Evolutionary conservation across 2,797 vertebrate species (phyloP), one percentile per base, ranked within the genome.

Genomic region (Mus minutoides): DNA sequence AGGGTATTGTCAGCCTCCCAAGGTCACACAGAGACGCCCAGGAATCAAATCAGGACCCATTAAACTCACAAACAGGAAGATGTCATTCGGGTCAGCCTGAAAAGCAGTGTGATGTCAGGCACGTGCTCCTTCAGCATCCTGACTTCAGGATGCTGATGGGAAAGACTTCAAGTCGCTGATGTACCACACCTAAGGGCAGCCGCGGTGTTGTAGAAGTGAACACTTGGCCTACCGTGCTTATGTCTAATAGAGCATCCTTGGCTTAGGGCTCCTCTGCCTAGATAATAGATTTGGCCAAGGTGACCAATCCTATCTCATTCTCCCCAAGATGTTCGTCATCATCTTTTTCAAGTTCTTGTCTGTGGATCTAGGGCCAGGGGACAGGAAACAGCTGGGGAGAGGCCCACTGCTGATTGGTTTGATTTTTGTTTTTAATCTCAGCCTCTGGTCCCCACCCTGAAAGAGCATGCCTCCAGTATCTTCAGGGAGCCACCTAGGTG

Each of bases 1-100:
- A 22, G 64, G 46, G 54, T 34, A 3, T 22, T 46, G 54, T 12
- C 52, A 58, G n/a, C 58, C 83, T 88, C 60, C 91, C 19, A 3
- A 58, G 46, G 19, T 56, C 94, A 64, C 58, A 52, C 4, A 31
- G 6, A 29, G 83, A 54, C 64, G 79, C 79, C 75, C 91, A 58
- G 13, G 5, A 73, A 56, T 94, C 40, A 62, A n/a, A 54, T 37
- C 92, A 56, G 86, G 56, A 91, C 95, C 87, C 88, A 14, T 86
- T 54, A 84, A 73, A 60, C 80, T 95, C 96, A 96, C 88, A 95
- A 90, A 88, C 46, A 95, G 94, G 31, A 46, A 95, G 83, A 37
- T 14, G 73, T 19, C 56, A 69, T 58, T 31, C 67, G 79, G 89
- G 92, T 71, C 92, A 46, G 37, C 3, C 14, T n/a, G 29, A 73